Base-by-base conservation (phyloP, 1,140 invertebrate species). In the Cherax destructor region DNA sequence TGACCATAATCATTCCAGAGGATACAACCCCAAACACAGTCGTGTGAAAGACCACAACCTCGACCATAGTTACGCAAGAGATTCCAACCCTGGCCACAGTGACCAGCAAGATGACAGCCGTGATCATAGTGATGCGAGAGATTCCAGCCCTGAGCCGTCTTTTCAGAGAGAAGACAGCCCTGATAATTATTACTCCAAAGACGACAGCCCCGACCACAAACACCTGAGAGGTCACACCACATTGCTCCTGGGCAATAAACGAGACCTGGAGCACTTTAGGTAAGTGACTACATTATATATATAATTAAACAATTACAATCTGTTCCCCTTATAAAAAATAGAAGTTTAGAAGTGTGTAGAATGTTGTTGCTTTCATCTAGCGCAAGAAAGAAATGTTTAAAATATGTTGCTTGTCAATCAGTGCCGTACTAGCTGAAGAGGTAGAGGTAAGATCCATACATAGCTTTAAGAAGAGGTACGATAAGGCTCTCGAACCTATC, bases 231-330 rank as follows among this genome's bases (percentile, higher is more conserved):
- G 50, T 41, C 84, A 85, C 16, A 94, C 97, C n/a, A 95, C 96
- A 79, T 95, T 97, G 92, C 95, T 98, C 91, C 95, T 98, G 93
- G 97, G 97, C 83, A 98, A 97, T 95, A 97, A 97, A 95, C 95
- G 96, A 93, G 97, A 98, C 95, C 95, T 98, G 94, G 97, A 97
- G 94, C 97, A 97, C 95, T 96, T 96, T 84, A 96, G 97, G 96
- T 97, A 79, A 77, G 83, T 79, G 16, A 50, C 1, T 41, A 78
- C 47, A 49, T 50, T 11, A 56, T 56, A 50, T 16, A 49, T 11
- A 7, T 10, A n/a, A n/a, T n/a, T n/a, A n/a, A n/a, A n/a, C n/a
- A n/a, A n/a, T n/a, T n/a, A n/a, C n/a, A n/a, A n/a, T n/a, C n/a
- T n/a, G n/a, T n/a, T n/a, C n/a, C n/a, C n/a, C n/a, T n/a, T n/a